Conservation (phyloP, 2,797 vertebrate species). For the Enteromius paludinosus region DNA sequence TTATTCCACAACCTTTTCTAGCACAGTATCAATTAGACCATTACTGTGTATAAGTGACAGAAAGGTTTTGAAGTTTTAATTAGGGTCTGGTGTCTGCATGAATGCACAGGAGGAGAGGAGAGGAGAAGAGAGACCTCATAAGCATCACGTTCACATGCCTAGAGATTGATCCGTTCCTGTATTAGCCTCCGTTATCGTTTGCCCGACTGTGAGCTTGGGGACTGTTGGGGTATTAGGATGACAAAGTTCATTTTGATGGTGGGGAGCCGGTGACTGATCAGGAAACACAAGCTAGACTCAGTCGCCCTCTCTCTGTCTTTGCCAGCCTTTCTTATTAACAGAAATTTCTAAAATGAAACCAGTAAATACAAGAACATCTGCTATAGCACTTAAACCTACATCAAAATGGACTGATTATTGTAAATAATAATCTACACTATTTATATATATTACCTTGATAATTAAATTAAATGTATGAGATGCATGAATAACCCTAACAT, state of each 20-base stretch:
- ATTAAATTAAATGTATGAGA: not conserved
- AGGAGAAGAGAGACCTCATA: conserved; percentile 53
- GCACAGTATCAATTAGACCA: conserved; percentile 83
- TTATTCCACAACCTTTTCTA: conserved; percentile 79
- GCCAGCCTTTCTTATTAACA: conserved; percentile 56
- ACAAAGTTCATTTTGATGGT: conserved; percentile 80
- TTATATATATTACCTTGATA: not conserved
- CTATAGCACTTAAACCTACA: not conserved
- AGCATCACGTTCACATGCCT: conserved; percentile 31
- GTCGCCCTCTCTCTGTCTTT: conserved; percentile 56
- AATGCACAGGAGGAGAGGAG: conserved; percentile 80
- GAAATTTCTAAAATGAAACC: not conserved
- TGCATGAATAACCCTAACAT: not conserved
- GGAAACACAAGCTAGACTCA: conserved; percentile 72
- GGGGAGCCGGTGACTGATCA: conserved; percentile 73
- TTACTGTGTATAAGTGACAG: conserved; percentile 84
- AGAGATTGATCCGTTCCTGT: conserved; percentile 20
- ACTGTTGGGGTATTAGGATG: conserved; percentile 72
- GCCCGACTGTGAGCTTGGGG: conserved; percentile 69
- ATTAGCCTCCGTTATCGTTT: conserved; percentile 54
- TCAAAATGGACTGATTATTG: not conserved
- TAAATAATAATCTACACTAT: not conserved
- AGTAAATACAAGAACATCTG: not conserved
- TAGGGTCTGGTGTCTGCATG: conserved; percentile 82
- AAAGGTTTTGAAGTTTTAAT: conserved; percentile 86